Base-by-base conservation (phyloP, 2,888 invertebrate species). In the Mactromeris polynyma region DNA sequence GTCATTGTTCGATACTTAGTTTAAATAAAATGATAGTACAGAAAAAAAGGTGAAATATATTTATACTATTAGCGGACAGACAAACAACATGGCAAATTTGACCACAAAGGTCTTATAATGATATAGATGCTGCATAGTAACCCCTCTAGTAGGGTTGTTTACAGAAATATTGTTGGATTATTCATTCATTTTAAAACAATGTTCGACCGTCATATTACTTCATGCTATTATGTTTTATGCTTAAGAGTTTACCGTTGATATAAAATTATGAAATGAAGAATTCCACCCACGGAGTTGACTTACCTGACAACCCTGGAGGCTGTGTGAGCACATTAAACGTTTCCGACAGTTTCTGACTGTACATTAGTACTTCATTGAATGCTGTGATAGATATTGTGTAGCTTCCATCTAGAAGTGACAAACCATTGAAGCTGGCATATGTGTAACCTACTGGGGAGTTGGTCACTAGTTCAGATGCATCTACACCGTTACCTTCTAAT, bases 351-450 rank as follows among this genome's bases (percentile, higher is more conserved):
- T 86, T 86, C 21, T 82, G 77, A 58, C 90, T 90, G 51, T 85
- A 90, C 88, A 90, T 89, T 19, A 87, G 31, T 11, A 90, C 78
- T 36, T 88, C 86, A 81, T 90, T 90, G 2, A 88, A 77, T 1
- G 79, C 88, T 0, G 69, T 86, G 11, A 90, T 86, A 36, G 88
- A 85, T 9, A 88, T 82, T 19, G 84, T 81, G 54, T 90, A 90
- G 17, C 79, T 40, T 2, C 90, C 90, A 79, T 90, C 90, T 33
- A 31, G 21, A 19, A 88, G 73, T 17, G n/a, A 38, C 2, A 88
- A 42, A 21, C 78, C 81, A 17, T 42, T 81, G 31, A 90, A 88
- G 33, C 86, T 86, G 38, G 86, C 83, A 77, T 86, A 90, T 0
- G 83, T 85, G 42, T 88, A 86, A 36, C 85, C 86, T 0, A 26